Evolutionary conservation across 2,797 vertebrate genomes (phyloP), one percentile per base, ranked within the genome.

Genomic region (Morelia viridis): DNA sequence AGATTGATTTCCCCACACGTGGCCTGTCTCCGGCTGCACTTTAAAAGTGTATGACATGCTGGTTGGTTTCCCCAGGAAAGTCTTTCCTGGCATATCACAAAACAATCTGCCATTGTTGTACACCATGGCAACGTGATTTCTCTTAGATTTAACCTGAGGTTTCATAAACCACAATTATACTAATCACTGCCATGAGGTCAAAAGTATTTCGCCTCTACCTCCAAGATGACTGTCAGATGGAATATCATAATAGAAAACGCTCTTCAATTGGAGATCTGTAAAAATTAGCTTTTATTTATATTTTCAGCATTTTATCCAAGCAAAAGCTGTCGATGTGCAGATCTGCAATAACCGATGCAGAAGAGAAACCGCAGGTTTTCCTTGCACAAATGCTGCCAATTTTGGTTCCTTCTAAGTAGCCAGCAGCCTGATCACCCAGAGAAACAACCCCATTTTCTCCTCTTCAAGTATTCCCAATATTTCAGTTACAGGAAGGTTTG

Each of bases 151-250:
- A 96, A 91, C 91, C 95, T 96, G 85, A 95, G 89, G 86, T 95
- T 97, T 94, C 91, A 94, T 58, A 94, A 96, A 96, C 96, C 96
- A 97, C 95, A 97, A 97, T 97, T 97, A 96, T 94, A 97, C 93
- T 92, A 92, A 89, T 61, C 92, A 92, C 57, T 96, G 96, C 95
- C 96, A 97, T 64, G 46, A 92, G 95, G 94, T 96, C 94, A 94
- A 80, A 96, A 96, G 85, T 94, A 93, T 96, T 96, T 94, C 92
- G 93, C 91, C 92, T 91, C 92, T 95, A 96, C 92, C 96, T 95
- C 96, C 95, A 88, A 91, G 92, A 95, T 90, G 93, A 93, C 64
- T 96, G 95, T 94, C 93, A 93, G 91, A 93, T 83, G 60, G 90
- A 94, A 94, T 76, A 92, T 68, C 93, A 94, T 0, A 89, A 92